Evolutionary conservation across 2,888 invertebrate genomes (phyloP), one percentile per base, ranked within the genome.

Genomic region (Pseudoips prasinana): DNA sequence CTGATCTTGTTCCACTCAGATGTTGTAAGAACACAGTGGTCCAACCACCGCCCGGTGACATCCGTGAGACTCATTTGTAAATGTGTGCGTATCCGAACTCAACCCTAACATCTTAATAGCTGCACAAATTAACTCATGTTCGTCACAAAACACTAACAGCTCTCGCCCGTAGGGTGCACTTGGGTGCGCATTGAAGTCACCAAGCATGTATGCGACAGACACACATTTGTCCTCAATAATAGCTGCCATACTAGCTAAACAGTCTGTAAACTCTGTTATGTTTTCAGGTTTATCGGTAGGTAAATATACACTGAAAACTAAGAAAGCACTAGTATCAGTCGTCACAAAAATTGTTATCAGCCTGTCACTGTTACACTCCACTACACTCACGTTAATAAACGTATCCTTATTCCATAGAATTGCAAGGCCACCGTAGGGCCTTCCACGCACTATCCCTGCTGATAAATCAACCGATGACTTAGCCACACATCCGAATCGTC

Each of bases 41-140:
- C 32, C 7, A 32, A n/a, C 32, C 32, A 32, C 3, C n/a, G n/a
- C n/a, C n/a, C 32, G 25, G 6, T 25, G 14, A 3, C 27, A 28
- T n/a, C 34, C 28, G 7, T 29, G 29, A 10, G 28, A 22, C 8
- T 29, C 29, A 34, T 29, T 25, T 1, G 23, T 24, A 10, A 22
- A 29, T 1, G 29, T 29, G 8, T 7, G 14, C n/a, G n/a, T 29
- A 14, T 14, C 7, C 8, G 22, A 7, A 1, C 9, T 1, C n/a
- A 3, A 1, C 1, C 22, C 22, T 10, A 29, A 7, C 1, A 11
- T 8, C 5, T 29, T n/a, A 1, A 29, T 1, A 7, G 22, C 29
- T 1, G 17, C 29, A 14, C 29, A 29, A 1, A 11, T 8, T 22
- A 22, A 22, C 2, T 8, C 7, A 10, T 10, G 9, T 2, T 28